Base-by-base conservation (phyloP, 2,797 vertebrate species). In the Hemitrygon akajei region DNA sequence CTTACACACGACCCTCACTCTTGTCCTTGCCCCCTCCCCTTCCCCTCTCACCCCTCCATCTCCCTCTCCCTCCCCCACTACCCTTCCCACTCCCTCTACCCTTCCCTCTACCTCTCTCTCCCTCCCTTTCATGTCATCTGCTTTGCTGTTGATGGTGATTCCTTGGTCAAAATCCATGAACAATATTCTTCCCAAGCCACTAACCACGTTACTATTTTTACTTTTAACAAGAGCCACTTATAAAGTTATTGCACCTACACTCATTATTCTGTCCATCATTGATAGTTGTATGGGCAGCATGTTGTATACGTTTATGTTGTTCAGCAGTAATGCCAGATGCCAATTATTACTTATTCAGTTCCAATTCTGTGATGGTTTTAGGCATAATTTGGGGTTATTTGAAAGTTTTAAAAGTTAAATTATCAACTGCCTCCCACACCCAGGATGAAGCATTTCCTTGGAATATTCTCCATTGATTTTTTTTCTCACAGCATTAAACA, bases 351-450 rank as follows among this genome's bases (percentile, higher is more conserved):
- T 86, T n/a, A 27, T n/a, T 86, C 7, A 25, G 20, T 82, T 82
- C 40, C 30, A 16, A 0, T 86, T 30, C 56, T 66, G 86, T 40
- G 86, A 34, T 69, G 34, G 16, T 37, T 69, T 89, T 10, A 89
- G 37, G 86, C n/a, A 89, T 69, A 89, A 89, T 89, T 66, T 37
- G 1, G 63, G n/a, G 86, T 66, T 89, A 89, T 66, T 89, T 9
- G 5, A 7, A 34, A 69, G 27, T 34, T 9, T 63, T 18, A 89
- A 60, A 30, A 89, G 7, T 86, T 69, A 69, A 7, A 69, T 89
- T 89, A 69, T 89, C 86, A 37, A 89, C 86, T 66, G 66, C 10
- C 86, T 22, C n/a, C 84, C 63, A 69, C 86, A 37, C 27, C n/a
- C 9, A 86, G 56, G 56, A 16, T 66, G 18, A n/a, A 89, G 60